A percentile compares a stretch with the other conserved stretches of the same genome.
Evolutionary conservation across 2,113 vertebrate species (phyloP).

Genomic region (Tinamus guttatus): DNA sequence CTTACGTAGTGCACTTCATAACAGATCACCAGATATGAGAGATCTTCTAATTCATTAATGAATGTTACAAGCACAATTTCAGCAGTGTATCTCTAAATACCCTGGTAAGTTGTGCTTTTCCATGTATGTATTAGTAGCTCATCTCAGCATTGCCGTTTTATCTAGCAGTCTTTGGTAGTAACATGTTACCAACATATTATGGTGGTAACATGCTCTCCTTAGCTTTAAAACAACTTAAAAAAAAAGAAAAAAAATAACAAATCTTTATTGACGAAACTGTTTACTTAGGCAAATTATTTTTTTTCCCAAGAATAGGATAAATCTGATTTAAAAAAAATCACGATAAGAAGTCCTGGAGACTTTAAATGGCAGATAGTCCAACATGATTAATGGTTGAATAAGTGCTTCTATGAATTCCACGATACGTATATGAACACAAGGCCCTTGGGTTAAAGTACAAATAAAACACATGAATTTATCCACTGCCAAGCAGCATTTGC

Average conservation of each 20-base stretch:
- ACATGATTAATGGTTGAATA: slow-evolving; percentile 14
- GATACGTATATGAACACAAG: not conserved
- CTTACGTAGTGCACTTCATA: not conserved
- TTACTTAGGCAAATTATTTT: not conserved
- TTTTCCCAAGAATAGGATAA: not conserved
- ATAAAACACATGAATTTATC: not conserved
- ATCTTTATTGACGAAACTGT: not conserved
- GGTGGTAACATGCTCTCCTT: not conserved
- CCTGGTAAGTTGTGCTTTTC: not conserved
- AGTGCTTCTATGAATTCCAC: not conserved
- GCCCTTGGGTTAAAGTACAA: not conserved
- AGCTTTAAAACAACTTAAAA: not conserved
- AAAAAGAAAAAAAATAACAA: too few relatives aligned
- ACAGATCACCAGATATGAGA: not conserved
- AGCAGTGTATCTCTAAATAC: not conserved
- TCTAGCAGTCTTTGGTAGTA: not conserved
- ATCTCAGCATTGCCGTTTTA: not conserved
- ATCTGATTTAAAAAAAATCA: not conserved
- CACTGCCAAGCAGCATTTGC: not conserved
- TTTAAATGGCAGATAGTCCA: slow-evolving; percentile 8
- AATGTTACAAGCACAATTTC: not conserved
- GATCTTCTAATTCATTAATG: not conserved
- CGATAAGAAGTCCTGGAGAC: not conserved
- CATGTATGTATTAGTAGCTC: not conserved
- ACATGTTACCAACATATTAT: too few relatives aligned